Base-by-base conservation (phyloP, 2,888 invertebrate genomes). In the Dynastes tityus region DNA sequence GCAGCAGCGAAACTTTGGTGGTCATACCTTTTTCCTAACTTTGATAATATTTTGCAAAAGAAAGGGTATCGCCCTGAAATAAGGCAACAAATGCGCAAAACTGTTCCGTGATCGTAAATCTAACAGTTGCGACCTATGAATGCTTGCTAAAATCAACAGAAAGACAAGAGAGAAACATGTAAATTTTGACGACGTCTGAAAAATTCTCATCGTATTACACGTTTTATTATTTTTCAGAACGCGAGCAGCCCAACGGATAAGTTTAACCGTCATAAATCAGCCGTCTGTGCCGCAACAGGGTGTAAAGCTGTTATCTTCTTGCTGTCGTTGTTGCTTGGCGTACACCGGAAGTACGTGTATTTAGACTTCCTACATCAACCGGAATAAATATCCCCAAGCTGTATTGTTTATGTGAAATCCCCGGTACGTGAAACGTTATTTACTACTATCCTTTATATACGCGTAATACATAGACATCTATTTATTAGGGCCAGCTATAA, bases 291-390 rank as follows among this genome's bases (percentile, higher is more conserved):
- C 51, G 68, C 51, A 68, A 68, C 68, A 68, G 51, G 51, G 51
- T 49, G 40, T 11, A 51, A 51, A 29, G 49, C 27, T 13, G 68
- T 51, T 68, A 68, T 68, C 68, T 49, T 68, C 51, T 68, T 68
- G 68, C 40, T 49, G 65, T 45, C n/a, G 16, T 67, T 67, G 65
- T 45, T 22, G 55, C 55, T 6, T 13, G 55, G 6, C 8, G 45
- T 40, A 45, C 11, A 29, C 68, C 51, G 68, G 51, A 16, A 29
- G 6, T 68, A 68, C 51, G 68, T 29, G 68, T 51, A 68, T 68
- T 68, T 68, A 68, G 27, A 51, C 51, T 49, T 68, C 51, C 51
- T 68, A 68, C 51, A 51, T 68, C 51, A 68, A 22, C 68, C 49
- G 22, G 27, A 16, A 40, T 65, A 65, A 40, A 65, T 65, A 65